phyloP scores from a whole-genome alignment of 2,888 invertebrate genomes.

The Parelbella ahira region DNA sequence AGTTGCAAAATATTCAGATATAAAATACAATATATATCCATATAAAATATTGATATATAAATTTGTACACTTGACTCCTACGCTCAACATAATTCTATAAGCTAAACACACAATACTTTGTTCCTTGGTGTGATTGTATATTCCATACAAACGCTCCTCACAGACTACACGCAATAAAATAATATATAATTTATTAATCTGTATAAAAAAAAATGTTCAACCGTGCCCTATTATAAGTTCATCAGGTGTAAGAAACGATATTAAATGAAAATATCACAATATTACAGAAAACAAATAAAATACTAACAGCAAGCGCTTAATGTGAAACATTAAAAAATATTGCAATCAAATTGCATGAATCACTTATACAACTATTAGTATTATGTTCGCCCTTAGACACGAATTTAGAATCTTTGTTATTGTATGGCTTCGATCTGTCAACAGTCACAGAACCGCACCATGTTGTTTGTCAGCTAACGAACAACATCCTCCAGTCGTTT shows the following conservation, averaged over 20 bases:
- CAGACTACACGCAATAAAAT: constrained; percentile 2
- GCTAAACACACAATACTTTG: constrained; percentile 4
- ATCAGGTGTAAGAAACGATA: constrained; percentile 1
- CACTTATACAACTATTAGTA: constrained; percentile 15
- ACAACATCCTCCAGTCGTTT: constrained; percentile 24
- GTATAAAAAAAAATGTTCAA: not conserved
- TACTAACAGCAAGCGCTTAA: constrained; percentile 21
- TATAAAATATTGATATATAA: constrained; percentile 15
- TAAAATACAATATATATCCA: constrained; percentile 19
- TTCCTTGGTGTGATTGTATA: constrained; percentile 2
- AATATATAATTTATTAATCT: constrained; percentile 6
- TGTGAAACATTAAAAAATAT: constrained; percentile 9
- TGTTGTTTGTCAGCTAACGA: not conserved
- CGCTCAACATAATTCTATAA: constrained; percentile 15
- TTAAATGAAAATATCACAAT: constrained; percentile 26
- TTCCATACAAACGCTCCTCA: not conserved
- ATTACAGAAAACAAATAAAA: constrained; percentile 26
- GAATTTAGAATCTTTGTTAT: constrained; percentile 19
- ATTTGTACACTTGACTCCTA: constrained; percentile 24
- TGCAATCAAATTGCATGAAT: constrained; percentile 26
- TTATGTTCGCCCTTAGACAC: constrained; percentile 12
- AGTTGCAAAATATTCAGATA: constrained; percentile 14
- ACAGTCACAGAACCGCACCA: constrained; percentile 5
- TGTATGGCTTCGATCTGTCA: constrained; percentile 12
- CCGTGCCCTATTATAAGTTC: not conserved